Evolutionary conservation across 2,113 vertebrate species (phyloP).

Genomic region (Toxotes jaculatrix): DNA sequence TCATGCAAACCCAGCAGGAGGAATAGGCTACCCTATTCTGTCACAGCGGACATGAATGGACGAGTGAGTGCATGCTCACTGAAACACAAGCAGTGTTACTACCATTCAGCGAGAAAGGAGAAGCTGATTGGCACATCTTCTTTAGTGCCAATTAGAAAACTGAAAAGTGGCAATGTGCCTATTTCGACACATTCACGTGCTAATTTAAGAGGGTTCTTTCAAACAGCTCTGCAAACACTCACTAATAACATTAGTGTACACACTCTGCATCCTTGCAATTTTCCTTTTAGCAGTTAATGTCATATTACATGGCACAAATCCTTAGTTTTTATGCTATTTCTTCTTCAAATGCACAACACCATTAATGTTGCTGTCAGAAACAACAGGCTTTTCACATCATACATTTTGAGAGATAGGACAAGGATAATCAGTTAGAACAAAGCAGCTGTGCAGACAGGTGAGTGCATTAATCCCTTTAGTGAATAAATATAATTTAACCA

Average conservation of each 20-base stretch:
- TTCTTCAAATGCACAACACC: background rate
- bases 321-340: too few species aligned
- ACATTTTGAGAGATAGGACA: background rate
- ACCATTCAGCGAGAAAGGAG: slow-evolving; percentile 16
- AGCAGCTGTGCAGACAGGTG: background rate
- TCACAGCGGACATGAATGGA: slow-evolving; percentile 25
- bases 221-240: background rate
- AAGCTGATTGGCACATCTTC: slow-evolving; percentile 14
- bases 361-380: too few species aligned
- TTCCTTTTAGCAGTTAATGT: background rate
- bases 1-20: slow-evolving; percentile 29
- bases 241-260: background rate
- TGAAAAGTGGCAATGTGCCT: background rate
- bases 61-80: background rate
- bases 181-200: background rate
- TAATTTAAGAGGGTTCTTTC: background rate
- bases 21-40: slow-evolving; percentile 14
- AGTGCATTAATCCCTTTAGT: background rate
- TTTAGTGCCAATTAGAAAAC: slow-evolving; percentile 29
- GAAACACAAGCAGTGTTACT: slow-evolving; percentile 16
- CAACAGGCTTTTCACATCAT: background rate
- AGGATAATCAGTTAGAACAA: background rate
- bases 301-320: background rate
- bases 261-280: background rate
- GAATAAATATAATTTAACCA: background rate